These are phyloP conservation scores for Loris lydekkerianus DNA, from an alignment of 2,797 vertebrate species.

Conservation along the genomic window DNA sequence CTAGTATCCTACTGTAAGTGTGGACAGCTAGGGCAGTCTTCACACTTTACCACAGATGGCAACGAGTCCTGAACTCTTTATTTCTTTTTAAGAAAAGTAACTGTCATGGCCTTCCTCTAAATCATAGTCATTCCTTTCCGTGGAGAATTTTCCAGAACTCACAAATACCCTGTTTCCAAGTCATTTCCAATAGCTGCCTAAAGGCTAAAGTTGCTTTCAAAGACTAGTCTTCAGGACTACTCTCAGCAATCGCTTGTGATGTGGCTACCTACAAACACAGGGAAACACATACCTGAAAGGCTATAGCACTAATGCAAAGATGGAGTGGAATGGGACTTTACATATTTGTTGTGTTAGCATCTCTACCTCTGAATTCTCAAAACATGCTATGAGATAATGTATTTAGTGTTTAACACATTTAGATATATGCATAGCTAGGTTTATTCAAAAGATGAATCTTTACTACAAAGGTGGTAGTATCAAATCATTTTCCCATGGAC, in stretches of 20 bases:
- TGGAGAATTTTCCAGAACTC: constrained; percentile 71
- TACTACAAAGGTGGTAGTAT: not conserved
- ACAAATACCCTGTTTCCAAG: constrained; percentile 82
- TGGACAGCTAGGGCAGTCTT: not conserved
- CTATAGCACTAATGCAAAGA: not conserved
- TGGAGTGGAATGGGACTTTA: not conserved
- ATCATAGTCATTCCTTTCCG: constrained; percentile 82
- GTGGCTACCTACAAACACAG: not conserved
- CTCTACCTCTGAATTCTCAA: not conserved
- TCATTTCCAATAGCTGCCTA: constrained; percentile 80
- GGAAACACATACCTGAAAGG: not conserved
- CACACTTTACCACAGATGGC: not conserved
- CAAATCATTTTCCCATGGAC: not conserved
- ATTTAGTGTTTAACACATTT: too few relatives aligned
- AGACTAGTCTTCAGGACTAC: not conserved
- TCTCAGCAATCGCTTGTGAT: not conserved
- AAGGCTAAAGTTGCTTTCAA: constrained; percentile 57
- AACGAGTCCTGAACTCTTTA: constrained; percentile 34
- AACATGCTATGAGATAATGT: not conserved
- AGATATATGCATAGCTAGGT: not conserved
- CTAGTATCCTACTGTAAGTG: accelerated
- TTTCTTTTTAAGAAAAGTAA: constrained; percentile 68
- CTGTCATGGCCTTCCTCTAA: constrained; percentile 79
- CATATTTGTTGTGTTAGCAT: not conserved
- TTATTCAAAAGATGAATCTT: constrained; percentile 22